phyloP scores from a whole-genome alignment of 1,140 invertebrate species.

The Bactericera cockerelli region DNA sequence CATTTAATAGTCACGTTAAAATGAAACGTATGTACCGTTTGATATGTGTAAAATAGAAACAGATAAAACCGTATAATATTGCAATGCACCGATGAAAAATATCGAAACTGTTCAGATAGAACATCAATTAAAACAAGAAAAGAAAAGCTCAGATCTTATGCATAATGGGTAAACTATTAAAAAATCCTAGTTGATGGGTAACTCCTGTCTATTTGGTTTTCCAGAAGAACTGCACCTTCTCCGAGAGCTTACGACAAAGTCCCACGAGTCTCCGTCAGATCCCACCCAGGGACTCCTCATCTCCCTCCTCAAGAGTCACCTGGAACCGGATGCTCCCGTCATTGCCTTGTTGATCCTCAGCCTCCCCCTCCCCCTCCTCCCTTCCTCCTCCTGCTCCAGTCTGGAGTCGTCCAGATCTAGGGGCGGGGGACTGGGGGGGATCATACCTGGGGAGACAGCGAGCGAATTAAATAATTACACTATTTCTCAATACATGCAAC shows the following conservation, averaged over 20 bases:
- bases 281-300: conserved; percentile 40
- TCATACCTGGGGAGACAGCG: conserved; percentile 28
- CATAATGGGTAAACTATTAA: neutral
- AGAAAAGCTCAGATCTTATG: neutral
- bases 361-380: conserved; percentile 21
- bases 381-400: conserved; percentile 17
- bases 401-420: conserved; percentile 12
- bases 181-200: no score
- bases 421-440: conserved; percentile 37
- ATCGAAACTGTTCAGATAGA: no score
- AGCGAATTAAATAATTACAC: neutral
- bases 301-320: conserved; percentile 72
- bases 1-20: no score
- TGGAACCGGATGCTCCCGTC: conserved; percentile 33
- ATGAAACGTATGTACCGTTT: no score
- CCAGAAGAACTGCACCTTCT: conserved; percentile 69
- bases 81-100: no score
- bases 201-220: conserved; percentile 17
- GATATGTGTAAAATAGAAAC: no score
- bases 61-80: no score
- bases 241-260: conserved; percentile 67
- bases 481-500: no score
- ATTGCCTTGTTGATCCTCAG: conserved; percentile 10
- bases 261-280: conserved; percentile 77
- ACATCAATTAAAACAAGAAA: neutral